Evolutionary conservation across 2,888 invertebrate species (phyloP).

Genomic region (Drosophila mettleri): DNA sequence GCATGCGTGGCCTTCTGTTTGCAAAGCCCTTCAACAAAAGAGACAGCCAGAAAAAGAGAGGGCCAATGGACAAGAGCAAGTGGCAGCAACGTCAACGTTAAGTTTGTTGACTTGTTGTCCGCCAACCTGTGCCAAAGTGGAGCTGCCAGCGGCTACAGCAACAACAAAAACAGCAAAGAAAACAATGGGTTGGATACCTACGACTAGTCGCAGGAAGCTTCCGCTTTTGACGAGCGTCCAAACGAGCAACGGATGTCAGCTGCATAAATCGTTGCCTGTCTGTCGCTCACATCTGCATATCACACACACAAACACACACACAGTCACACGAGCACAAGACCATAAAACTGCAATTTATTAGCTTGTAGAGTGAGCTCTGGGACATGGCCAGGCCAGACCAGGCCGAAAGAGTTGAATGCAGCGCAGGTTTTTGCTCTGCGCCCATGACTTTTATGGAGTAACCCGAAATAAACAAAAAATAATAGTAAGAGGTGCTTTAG

Average conservation of each 20-base stretch:
- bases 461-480: slow-evolving; percentile 11
- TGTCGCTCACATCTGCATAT: slow-evolving; percentile 48
- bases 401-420: slow-evolving; percentile 40
- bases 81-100: slow-evolving; percentile 40
- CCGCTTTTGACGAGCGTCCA: slow-evolving; percentile 65
- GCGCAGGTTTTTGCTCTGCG: slow-evolving; percentile 53
- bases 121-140: slow-evolving; percentile 70
- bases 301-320: slow-evolving; percentile 11
- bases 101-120: slow-evolving; percentile 77
- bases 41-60: neutral
- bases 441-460: slow-evolving; percentile 42
- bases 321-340: slow-evolving; percentile 24
- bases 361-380: slow-evolving; percentile 66
- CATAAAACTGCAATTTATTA: slow-evolving; percentile 82
- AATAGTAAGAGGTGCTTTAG: neutral
- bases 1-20: slow-evolving; percentile 42
- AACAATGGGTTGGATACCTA: slow-evolving; percentile 33
- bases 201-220: slow-evolving; percentile 67
- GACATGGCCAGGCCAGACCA: slow-evolving; percentile 34
- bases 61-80: slow-evolving; percentile 30
- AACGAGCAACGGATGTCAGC: slow-evolving; percentile 77
- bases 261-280: slow-evolving; percentile 75
- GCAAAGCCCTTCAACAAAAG: slow-evolving; percentile 49
- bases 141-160: slow-evolving; percentile 37
- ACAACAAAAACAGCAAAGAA: slow-evolving; percentile 21